phyloP scores from a whole-genome alignment of 2,113 vertebrate species.

The Pituophis catenifer region DNA sequence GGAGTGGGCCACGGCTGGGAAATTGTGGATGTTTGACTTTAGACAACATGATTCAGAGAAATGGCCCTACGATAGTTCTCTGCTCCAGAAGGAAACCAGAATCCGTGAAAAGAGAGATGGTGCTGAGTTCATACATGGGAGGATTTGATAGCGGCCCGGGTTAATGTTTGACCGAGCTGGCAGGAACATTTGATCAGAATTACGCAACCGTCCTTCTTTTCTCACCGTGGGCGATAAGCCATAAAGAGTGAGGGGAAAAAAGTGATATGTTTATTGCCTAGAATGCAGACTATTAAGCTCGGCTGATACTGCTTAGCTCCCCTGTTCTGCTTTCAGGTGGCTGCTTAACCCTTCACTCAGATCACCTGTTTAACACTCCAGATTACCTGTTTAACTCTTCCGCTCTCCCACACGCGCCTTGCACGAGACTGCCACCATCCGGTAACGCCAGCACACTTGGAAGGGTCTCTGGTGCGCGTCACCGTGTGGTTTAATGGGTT shows the following conservation, averaged over 20 bases:
- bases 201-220: conserved; percentile 14
- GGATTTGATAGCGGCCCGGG: neutral
- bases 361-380: too few relatives aligned
- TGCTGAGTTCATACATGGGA: neutral
- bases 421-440: neutral
- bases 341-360: neutral
- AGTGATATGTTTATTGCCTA: conserved; percentile 24
- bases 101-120: neutral
- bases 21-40: too few relatives aligned
- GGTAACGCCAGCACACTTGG: neutral
- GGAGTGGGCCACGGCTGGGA: too few relatives aligned
- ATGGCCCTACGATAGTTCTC: neutral
- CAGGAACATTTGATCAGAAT: conserved; percentile 16
- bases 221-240: conserved; percentile 19
- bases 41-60: neutral
- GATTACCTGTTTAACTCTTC: too few relatives aligned
- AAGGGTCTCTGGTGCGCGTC: neutral
- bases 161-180: conserved; percentile 3
- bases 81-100: neutral
- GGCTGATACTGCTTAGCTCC: neutral
- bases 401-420: neutral
- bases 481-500: too few relatives aligned
- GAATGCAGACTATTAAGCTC: neutral
- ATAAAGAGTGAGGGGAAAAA: conserved; percentile 29
- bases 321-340: conserved; percentile 7